Percentiles rank a stretch among this genome's conserved stretches.
Evolutionary conservation across 2,797 vertebrate species (phyloP).

Genomic region (Intellagama lesueurii): DNA sequence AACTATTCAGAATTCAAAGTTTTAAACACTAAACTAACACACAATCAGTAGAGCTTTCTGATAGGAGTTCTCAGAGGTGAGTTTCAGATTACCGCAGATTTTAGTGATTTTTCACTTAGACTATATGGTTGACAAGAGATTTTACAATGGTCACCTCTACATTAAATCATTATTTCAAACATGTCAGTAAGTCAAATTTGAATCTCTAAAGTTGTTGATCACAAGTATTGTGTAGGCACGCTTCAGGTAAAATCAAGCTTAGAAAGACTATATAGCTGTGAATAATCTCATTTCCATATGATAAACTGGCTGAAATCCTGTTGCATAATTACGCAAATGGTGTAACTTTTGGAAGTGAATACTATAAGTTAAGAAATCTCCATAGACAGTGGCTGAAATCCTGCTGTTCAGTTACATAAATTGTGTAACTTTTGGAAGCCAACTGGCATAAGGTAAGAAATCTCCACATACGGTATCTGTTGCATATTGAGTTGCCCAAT

Average conservation of each 20-base stretch:
- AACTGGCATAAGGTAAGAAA: background rate
- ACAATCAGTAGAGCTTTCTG: background rate
- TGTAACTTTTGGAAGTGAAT: too few species aligned
- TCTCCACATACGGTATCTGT: too few species aligned
- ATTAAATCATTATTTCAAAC: background rate
- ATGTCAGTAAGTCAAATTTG: background rate
- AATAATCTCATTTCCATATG: background rate
- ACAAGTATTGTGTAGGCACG: background rate
- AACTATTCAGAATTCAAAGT: background rate
- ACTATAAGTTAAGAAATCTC: too few species aligned
- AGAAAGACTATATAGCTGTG: background rate
- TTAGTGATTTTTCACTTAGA: background rate
- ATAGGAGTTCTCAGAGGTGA: background rate
- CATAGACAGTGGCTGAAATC: too few species aligned
- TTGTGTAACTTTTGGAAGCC: too few species aligned
- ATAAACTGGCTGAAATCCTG: too few species aligned
- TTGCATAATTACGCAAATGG: too few species aligned
- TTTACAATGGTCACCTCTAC: background rate
- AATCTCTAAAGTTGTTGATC: background rate
- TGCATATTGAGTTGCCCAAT: too few species aligned
- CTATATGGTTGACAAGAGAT: background rate
- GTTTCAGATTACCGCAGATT: background rate
- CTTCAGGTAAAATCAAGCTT: background rate
- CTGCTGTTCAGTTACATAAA: too few species aligned
- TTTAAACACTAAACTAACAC: background rate